Evolutionary conservation across 1,140 invertebrate species (phyloP), one percentile per base, ranked within the genome.

Genomic region (Helicoverpa zea): DNA sequence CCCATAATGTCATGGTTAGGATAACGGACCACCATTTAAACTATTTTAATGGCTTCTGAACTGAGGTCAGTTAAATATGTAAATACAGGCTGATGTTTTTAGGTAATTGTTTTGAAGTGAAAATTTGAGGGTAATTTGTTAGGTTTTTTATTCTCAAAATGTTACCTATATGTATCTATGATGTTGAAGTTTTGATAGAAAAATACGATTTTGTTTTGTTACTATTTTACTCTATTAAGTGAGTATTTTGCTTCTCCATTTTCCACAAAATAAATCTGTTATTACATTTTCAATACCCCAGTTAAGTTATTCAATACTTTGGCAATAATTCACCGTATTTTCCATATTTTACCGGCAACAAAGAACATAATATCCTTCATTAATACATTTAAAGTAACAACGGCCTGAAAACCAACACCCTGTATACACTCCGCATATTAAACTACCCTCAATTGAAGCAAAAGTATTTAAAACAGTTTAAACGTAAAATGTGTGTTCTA

Each of bases 21-120:
- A 61, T 76, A 64, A 52, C 59, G 3, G 58, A 16, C 14, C 2
- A 43, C 49, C 74, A 52, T 76, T 76, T 64, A 64, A 76, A 76
- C 74, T 76, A 76, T 76, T 64, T 74, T 76, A 76, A 76, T 76
- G 47, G 49, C 47, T 64, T 76, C 18, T 18, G 13, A 76, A 76
- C 47, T 64, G 14, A 4, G 49, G 68, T 30, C n/a, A 30, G 49
- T 29, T 72, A 14, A n/a, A 29, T 68, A 49, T 51, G 10, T 30
- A 23, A 35, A 30, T 54, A 72, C 11, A 49, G 35, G 30, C n/a
- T 63, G 61, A 14, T 2, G 13, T 43, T 58, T 43, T 43, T 35
- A 23, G 23, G 23, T 35, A 35, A 7, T 35, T 56, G 3, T 56
- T 7, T n/a, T 58, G 2, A 5, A 7, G 54, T 16, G 16, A 16